Evolutionary conservation across 2,888 invertebrate genomes (phyloP).

Genomic region (Parnassius glacialis): DNA sequence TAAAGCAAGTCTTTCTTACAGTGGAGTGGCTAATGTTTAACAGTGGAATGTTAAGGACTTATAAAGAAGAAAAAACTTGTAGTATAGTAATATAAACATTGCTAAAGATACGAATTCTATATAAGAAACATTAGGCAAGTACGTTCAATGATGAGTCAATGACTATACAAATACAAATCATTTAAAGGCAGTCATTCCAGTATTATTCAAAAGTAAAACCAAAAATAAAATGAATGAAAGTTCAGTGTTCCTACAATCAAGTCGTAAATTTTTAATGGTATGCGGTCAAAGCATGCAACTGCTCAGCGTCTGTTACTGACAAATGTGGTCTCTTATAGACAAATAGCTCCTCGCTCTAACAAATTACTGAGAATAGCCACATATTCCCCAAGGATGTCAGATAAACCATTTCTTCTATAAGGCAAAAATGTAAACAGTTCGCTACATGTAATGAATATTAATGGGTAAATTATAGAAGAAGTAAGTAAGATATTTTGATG

Average conservation of each 20-base stretch:
- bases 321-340: conserved; percentile 59
- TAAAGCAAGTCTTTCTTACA: no score
- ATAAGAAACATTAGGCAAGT: no score
- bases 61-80: no score
- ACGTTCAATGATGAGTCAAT: no score
- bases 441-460: conserved; percentile 58
- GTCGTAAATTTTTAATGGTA: conserved; percentile 50
- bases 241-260: conserved; percentile 51
- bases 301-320: conserved; percentile 45
- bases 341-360: conserved; percentile 60
- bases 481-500: not conserved
- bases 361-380: conserved; percentile 52
- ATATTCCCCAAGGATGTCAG: conserved; percentile 39
- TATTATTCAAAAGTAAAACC: not conserved
- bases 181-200: no score
- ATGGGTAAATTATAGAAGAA: conserved; percentile 35
- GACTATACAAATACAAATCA: no score
- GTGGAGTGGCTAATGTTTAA: no score
- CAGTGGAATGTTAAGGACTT: no score
- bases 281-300: conserved; percentile 40
- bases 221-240: conserved; percentile 21
- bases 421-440: conserved; percentile 51
- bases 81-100: no score
- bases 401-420: conserved; percentile 47
- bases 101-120: no score